Evolutionary conservation across 2,113 vertebrate species (phyloP).

Genomic region (Felis chaus): DNA sequence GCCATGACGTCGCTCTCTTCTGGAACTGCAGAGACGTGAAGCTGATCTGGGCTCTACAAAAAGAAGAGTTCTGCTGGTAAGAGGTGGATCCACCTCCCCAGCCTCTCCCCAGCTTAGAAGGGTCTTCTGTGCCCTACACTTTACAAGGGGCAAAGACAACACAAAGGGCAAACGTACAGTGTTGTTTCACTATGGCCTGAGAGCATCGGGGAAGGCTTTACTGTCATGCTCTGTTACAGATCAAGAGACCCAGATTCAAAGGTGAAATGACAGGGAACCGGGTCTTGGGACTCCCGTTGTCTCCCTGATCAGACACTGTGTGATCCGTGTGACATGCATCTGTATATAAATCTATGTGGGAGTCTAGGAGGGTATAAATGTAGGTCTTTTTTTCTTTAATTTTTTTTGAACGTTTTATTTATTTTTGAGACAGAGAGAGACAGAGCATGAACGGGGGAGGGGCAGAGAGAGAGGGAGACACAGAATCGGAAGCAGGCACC

Average conservation of each 20-base stretch:
- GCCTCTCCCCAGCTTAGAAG: background rate
- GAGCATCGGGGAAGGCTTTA: background rate
- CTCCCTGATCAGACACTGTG: background rate
- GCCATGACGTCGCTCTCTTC: background rate
- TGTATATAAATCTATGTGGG: background rate
- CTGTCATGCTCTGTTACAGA: background rate
- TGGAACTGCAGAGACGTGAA: background rate
- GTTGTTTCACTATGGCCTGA: background rate
- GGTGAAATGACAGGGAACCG: slow-evolving; percentile 26
- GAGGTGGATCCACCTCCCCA: background rate
- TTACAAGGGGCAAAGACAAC: background rate
- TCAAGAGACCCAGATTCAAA: background rate
- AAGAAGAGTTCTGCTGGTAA: slow-evolving; percentile 31
- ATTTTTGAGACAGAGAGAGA: too few relatives aligned
- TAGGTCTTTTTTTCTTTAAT: background rate
- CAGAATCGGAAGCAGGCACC: too few relatives aligned
- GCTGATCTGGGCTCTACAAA: slow-evolving; percentile 44
- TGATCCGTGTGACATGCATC: background rate
- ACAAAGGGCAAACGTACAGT: background rate
- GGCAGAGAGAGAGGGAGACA: too few relatives aligned
- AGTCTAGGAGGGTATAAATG: background rate
- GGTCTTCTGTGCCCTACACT: background rate
- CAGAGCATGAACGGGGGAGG: too few relatives aligned
- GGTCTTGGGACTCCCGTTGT: background rate
- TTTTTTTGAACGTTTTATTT: too few relatives aligned